phyloP scores from a whole-genome alignment of 2,797 vertebrate species.

The Schizopygopsis malacanthus region DNA sequence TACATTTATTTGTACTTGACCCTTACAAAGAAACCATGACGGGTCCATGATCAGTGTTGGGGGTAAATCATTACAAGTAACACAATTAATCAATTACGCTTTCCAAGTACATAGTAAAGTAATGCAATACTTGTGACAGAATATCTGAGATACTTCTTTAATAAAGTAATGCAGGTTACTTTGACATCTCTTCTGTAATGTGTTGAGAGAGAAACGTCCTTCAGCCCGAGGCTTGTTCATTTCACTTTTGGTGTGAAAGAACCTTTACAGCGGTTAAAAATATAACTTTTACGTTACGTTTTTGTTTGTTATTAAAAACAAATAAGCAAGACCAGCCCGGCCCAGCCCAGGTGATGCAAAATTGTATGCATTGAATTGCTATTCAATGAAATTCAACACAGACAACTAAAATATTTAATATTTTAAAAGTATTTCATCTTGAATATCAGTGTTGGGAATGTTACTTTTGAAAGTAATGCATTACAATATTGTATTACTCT shows the following conservation, averaged over 20 bases:
- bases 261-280: not conserved
- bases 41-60: not conserved
- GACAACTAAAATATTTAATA: not conserved
- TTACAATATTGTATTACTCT: not conserved
- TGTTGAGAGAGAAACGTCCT: not conserved
- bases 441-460: not conserved
- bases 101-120: not conserved
- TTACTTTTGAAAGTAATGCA: not conserved
- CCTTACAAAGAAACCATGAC: not conserved
- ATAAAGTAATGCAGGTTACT: not conserved
- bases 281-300: not conserved
- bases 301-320: not conserved
- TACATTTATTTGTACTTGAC: not conserved
- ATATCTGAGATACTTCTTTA: not conserved
- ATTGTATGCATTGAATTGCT: not conserved
- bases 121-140: not conserved
- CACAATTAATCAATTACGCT: not conserved
- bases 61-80: not conserved
- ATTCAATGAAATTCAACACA: not conserved
- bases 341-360: not conserved
- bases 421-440: not conserved
- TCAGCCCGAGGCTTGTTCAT: not conserved
- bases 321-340: not conserved
- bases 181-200: not conserved
- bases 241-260: not conserved